These are phyloP conservation scores for Tachystola acroxantha DNA, from an alignment of 2,888 invertebrate species.

Conservation along the genomic window DNA sequence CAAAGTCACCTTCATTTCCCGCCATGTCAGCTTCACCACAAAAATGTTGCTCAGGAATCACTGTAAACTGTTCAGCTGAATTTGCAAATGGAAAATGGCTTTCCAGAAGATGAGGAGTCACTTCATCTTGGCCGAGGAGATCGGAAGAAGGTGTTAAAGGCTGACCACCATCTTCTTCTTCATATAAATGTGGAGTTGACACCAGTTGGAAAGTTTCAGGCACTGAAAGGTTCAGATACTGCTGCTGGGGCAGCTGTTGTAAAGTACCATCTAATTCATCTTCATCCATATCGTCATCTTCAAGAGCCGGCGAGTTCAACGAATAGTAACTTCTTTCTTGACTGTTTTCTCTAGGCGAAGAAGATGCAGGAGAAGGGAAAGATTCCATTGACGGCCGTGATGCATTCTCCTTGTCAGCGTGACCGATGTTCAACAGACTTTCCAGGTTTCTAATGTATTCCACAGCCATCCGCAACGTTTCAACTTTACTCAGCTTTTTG, in stretches of 20 bases:
- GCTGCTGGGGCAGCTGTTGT: constrained; percentile 69
- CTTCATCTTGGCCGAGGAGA: constrained; percentile 65
- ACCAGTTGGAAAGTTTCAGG: constrained; percentile 81
- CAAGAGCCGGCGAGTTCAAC: constrained; percentile 61
- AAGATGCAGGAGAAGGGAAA: constrained; percentile 72
- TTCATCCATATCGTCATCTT: constrained; percentile 66
- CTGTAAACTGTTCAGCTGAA: constrained; percentile 70
- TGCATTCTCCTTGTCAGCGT: constrained; percentile 72
- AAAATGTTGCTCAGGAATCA: constrained; percentile 67
- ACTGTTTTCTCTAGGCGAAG: constrained; percentile 70
- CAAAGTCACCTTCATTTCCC: constrained; percentile 56
- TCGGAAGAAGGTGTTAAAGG: constrained; percentile 74
- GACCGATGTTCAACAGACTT: constrained; percentile 83
- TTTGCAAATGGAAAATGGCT: constrained; percentile 71
- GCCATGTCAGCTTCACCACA: constrained; percentile 60
- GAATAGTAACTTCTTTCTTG: constrained; percentile 72
- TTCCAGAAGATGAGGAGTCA: constrained; percentile 68
- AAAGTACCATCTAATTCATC: constrained; percentile 65
- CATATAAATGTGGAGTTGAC: constrained; percentile 75
- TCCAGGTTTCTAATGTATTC: constrained; percentile 92
- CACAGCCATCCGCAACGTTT: constrained; percentile 93
- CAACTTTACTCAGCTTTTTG: constrained; percentile 92
- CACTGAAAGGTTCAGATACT: constrained; percentile 79
- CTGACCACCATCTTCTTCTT: constrained; percentile 80
- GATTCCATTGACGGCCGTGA: constrained; percentile 62